Base-by-base conservation (phyloP, 2,113 vertebrate genomes). In the Malurus elegans region DNA sequence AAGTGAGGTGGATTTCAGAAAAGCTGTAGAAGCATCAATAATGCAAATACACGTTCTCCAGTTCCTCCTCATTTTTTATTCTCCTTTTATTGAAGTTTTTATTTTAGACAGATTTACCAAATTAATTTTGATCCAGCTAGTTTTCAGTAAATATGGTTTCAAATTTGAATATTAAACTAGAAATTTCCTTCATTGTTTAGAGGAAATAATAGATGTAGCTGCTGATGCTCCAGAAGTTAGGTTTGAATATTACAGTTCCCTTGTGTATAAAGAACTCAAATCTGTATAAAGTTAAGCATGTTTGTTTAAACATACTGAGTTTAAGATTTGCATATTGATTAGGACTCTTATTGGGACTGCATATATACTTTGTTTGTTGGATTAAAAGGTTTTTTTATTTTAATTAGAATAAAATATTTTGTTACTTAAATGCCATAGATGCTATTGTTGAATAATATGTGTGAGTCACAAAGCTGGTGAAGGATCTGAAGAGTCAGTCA, bases 401-500 rank as follows among this genome's bases (percentile, higher is more conserved):
- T 51, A 56, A 82, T 54, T 67, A 38, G 40, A 74, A 58, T 70
- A 56, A 82, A 67, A 23, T 84, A 17, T 56, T 65, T 82, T 72
- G 21, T 57, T 88, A 34, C 12, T 61, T 64, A 72, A 67, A 72
- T 76, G 16, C 18, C 8, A 9, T 51, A 50, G 45, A 20, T 82
- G 26, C 31, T 74, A 21, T 26, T 54, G 23, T 79, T 74, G 7
- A 58, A 32, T 34, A 31, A 42, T 26, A 19, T 40, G 1, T 69
- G 4, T 1, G 0, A 45, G 73, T 38, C 32, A 24, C 0, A 0
- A 50, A 40, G 23, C 32, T 65, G 45, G 6, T 50, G 50, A n/a
- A n/a, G 32, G 34, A 20, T 47, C 62, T 66, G 4, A 23, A 86
- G 36, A 6, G 10, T 36, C 57, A 38, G 23, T 32, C 8, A 6